Base-by-base conservation (phyloP, 2,888 invertebrate species). In the Lochmaea crataegi region DNA sequence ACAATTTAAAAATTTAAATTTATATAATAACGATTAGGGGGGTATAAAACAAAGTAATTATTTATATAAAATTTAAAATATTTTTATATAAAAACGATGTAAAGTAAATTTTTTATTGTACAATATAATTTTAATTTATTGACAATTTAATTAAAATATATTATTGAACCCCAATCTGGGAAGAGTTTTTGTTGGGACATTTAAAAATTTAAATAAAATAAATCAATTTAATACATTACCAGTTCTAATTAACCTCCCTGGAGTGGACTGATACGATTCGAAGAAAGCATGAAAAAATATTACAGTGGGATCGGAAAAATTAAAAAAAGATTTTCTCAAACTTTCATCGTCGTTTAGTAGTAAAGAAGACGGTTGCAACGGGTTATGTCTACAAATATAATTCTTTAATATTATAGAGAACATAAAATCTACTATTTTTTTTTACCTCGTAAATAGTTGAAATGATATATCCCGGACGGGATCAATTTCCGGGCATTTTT, bases 211-310 rank as follows among this genome's bases (percentile, higher is more conserved):
- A 32, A 5, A 26, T 26, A 32, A 32, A 32, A 32, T 32, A 32
- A 38, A 38, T 38, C 7, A 38, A 38, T 38, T 0, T 38, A 38
- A 38, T 38, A 53, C 72, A 76, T 81, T 83, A 90, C 90, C 90
- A 85, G 90, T 89, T 79, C 89, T 85, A 2, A 91, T 86, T 76
- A 87, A 82, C 10, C 88, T 83, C 0, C 88, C 89, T 77, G 91
- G 90, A n/a, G 88, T 87, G 14, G 89, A 88, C 38, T 88, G 87
- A 0, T 89, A 88, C 26, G 88, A 89, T 81, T 92, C 91, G 85
- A 91, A 89, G 83, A 91, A 92, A 0, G 91, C 91, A 80, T 91
- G 91, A 85, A 92, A 91, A 81, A 89, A 89, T 11, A 92, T 74
- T 0, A 91, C 88, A 0, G 91, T 92, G 0, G 88, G 89, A 70